Evolutionary conservation across 1,140 invertebrate species (phyloP).

Genomic region (Druon quercuslanigerum): DNA sequence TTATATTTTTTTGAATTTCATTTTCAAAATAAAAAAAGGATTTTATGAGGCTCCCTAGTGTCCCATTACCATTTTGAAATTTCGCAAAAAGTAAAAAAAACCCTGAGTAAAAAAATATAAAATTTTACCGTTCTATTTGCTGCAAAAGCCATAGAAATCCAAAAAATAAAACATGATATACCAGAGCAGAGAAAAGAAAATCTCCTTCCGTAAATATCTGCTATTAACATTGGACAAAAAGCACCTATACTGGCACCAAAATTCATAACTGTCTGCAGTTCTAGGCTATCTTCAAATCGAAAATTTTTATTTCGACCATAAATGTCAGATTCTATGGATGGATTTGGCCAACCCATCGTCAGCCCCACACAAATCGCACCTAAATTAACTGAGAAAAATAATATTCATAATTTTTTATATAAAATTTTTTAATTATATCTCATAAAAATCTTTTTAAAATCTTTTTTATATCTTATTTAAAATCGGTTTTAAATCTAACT

Average conservation of each 20-base stretch:
- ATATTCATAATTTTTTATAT: neutral
- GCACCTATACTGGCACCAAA: constrained; percentile 48
- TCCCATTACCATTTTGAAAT: too few relatives aligned
- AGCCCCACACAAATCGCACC: constrained; percentile 49
- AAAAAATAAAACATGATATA: constrained; percentile 36
- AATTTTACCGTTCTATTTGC: neutral
- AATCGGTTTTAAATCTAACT: too few relatives aligned
- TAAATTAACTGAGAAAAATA: constrained; percentile 44
- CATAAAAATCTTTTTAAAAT: too few relatives aligned
- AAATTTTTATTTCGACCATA: neutral
- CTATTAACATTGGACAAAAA: constrained; percentile 46
- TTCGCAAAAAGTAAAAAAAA: too few relatives aligned
- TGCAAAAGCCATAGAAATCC: constrained; percentile 41
- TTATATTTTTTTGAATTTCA: too few relatives aligned
- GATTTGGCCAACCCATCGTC: constrained; percentile 44
- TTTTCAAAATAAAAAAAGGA: too few relatives aligned
- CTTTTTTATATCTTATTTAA: too few relatives aligned
- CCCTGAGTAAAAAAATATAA: neutral
- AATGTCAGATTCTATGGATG: constrained; percentile 27
- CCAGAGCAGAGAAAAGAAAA: constrained; percentile 43
- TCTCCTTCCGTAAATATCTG: constrained; percentile 46
- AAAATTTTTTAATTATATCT: too few relatives aligned
- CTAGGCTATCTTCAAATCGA: neutral
- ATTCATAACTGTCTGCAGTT: constrained; percentile 39
- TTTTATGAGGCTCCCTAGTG: too few relatives aligned